phyloP scores from a whole-genome alignment of 2,888 invertebrate species.

The Chouioia cunea region DNA sequence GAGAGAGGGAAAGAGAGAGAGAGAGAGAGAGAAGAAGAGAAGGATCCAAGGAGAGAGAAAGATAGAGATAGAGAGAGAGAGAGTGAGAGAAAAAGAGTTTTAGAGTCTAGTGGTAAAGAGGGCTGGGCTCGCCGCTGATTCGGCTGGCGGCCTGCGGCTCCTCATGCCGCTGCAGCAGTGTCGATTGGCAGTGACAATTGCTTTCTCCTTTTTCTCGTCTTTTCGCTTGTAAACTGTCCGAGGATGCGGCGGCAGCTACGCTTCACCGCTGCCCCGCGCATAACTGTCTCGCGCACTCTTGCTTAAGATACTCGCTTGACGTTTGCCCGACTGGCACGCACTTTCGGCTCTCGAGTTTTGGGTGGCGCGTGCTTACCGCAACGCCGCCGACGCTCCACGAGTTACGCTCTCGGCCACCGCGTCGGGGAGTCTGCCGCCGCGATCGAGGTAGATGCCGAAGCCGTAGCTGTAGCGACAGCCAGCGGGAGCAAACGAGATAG shows the following conservation, averaged over 20 bases:
- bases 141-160: constrained; percentile 49
- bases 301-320: constrained; percentile 36
- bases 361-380: constrained; percentile 52
- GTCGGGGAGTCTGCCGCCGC: background rate
- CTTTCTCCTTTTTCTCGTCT: too few relatives aligned
- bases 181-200: too few relatives aligned
- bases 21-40: too few relatives aligned
- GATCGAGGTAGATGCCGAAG: constrained; percentile 15
- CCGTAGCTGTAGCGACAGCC: background rate
- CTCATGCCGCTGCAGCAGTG: constrained; percentile 46
- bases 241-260: constrained; percentile 35
- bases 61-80: too few relatives aligned
- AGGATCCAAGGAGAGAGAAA: too few relatives aligned
- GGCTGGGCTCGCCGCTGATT: too few relatives aligned
- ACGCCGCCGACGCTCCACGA: constrained; percentile 21
- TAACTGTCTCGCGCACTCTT: constrained; percentile 48
- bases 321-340: constrained; percentile 50
- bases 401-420: background rate
- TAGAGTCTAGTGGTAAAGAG: too few relatives aligned
- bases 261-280: constrained; percentile 52
- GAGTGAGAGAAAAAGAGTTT: too few relatives aligned
- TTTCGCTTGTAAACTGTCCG: too few relatives aligned
- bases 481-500: constrained; percentile 55
- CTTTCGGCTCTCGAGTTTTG: constrained; percentile 48
- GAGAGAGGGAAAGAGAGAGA: too few relatives aligned